A percentile compares a stretch with the other conserved stretches of the same genome.
Evolutionary conservation across 2,888 invertebrate genomes (phyloP).

Genomic region (Nasonovia ribisnigri): DNA sequence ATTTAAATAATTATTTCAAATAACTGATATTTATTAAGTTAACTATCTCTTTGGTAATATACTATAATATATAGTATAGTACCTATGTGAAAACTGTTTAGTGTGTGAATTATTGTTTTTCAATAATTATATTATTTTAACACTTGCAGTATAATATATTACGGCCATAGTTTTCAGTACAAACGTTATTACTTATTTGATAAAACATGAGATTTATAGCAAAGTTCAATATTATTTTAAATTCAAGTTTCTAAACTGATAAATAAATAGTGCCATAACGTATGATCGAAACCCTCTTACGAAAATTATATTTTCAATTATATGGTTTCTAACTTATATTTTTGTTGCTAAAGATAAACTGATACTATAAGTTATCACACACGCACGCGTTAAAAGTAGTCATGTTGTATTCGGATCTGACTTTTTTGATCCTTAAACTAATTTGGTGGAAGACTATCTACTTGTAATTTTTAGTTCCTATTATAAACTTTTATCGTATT

Average conservation of each 20-base stretch:
- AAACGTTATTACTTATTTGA: slow-evolving; percentile 2
- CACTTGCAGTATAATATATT: not conserved
- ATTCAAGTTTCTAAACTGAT: not conserved
- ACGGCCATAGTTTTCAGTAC: not conserved
- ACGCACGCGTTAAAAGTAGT: not conserved
- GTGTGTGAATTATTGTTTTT: not conserved
- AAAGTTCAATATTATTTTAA: not conserved
- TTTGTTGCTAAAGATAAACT: not conserved
- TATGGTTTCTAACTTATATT: not conserved
- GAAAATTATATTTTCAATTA: not conserved
- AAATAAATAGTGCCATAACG: not conserved
- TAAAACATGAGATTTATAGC: not conserved
- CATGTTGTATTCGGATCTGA: not conserved
- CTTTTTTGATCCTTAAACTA: not conserved
- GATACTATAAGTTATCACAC: not conserved
- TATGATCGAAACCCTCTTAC: not conserved
- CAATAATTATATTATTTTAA: slow-evolving; percentile 16
- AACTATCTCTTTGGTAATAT: not conserved
- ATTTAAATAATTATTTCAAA: not conserved
- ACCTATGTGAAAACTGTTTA: not conserved
- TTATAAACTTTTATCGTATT: not conserved
- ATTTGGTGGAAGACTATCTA: not conserved
- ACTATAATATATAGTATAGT: not conserved
- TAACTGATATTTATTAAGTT: not conserved
- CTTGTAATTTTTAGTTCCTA: not conserved